phyloP scores from a whole-genome alignment of 2,888 invertebrate species.

The Oscheius sp. region DNA sequence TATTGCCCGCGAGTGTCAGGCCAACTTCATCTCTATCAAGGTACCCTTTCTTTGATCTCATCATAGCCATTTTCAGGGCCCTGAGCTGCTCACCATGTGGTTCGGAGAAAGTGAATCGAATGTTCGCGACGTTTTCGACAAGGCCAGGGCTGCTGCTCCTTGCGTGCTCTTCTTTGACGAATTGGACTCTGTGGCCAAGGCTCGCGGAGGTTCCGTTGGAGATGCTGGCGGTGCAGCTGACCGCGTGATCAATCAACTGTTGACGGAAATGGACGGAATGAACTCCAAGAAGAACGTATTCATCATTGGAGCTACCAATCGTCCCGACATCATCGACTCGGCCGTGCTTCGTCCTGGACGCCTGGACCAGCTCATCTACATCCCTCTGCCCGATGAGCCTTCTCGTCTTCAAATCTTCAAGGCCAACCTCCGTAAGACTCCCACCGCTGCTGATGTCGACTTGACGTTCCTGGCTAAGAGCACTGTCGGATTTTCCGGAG shows the following conservation, averaged over 20 bases:
- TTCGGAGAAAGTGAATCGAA: constrained; percentile 99
- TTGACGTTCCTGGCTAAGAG: constrained; percentile 79
- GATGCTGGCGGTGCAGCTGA: constrained; percentile 89
- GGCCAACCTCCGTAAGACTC: constrained; percentile 77
- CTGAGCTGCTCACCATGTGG: constrained; percentile 98
- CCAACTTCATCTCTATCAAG: constrained; percentile 98
- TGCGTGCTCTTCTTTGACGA: constrained; percentile 99
- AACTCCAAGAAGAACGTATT: constrained; percentile 99
- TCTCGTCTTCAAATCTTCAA: constrained; percentile 94
- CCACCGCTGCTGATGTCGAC: constrained; percentile 84
- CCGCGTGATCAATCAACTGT: constrained; percentile 97
- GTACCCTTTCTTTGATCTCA: constrained; percentile 76
- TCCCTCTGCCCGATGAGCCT: constrained; percentile 98
- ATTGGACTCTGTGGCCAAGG: constrained; percentile 98
- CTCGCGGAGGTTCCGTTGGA: constrained; percentile 84
- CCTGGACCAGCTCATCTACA: constrained; percentile 98
- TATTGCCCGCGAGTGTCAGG: constrained; percentile 99
- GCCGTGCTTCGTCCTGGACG: constrained; percentile 98
- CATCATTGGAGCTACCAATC: constrained; percentile 95
- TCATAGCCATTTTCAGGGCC: constrained; percentile 66
- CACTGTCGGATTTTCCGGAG: constrained; percentile 96
- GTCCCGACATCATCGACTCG: constrained; percentile 94
- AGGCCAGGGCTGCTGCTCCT: constrained; percentile 97
- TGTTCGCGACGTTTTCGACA: constrained; percentile 98
- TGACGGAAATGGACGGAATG: constrained; percentile 99